Base-by-base conservation (phyloP, 2,888 invertebrate genomes). In the Rambutsinella grinnellia region DNA sequence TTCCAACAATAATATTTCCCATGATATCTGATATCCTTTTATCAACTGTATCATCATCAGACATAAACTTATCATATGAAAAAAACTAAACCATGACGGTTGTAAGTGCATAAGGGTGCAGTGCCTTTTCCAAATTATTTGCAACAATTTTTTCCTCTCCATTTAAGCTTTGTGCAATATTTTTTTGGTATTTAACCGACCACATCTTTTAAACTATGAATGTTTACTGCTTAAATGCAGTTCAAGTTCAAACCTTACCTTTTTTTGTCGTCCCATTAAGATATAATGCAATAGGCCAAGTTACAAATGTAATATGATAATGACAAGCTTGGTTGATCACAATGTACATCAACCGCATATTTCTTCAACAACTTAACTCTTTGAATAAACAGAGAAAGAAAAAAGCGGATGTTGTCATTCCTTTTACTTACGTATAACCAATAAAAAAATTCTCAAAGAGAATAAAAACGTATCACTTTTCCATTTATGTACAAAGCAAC, bases 341-440 rank as follows among this genome's bases (percentile, higher is more conserved):
- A 53, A 47, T n/a, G n/a, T 36, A 36, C 5, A 36, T 13, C 6
- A 36, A 36, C 6, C 36, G 13, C 36, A 36, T 36, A 36, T 36
- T 13, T 36, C 36, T 8, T 5, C 36, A 36, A 36, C 5, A 36
- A 36, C n/a, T n/a, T 8, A 36, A 36, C 21, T 53, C 13, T 19
- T 17, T 49, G 17, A 6, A 15, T 5, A 49, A 10, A 49, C 47
- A n/a, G 66, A 54, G 53, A 66, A 54, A 68, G 28, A 57, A 69
- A 69, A 61, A 69, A 57, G 61, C 69, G 69, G 69, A 69, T 69
- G 69, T 54, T 69, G 68, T 68, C 68, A 51, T 23, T 36, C 24
- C n/a, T 60, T 21, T 26, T 49, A 15, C 27, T 46, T 56, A 13
- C 28, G 26, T 36, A 3, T 44, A 56, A 27, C 8, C n/a, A 44